Evolutionary conservation across 2,113 vertebrate species (phyloP).

Genomic region (Actenoides hombroni): DNA sequence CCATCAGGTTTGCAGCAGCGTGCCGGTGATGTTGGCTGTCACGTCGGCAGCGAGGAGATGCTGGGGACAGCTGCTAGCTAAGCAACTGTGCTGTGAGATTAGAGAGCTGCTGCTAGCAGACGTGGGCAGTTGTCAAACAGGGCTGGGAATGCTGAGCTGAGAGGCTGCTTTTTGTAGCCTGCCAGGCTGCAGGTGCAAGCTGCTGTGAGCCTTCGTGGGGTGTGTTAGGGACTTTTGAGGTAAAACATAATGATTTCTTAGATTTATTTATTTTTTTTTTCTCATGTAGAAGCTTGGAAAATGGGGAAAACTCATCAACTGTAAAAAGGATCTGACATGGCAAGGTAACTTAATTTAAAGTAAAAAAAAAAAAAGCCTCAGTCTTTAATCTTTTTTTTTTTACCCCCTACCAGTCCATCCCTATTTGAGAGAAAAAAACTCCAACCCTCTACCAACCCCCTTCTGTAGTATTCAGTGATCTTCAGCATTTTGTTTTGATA

Average conservation of each 20-base stretch:
- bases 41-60: background rate
- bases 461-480: background rate
- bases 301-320: background rate
- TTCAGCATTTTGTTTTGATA: constrained; percentile 43
- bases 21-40: background rate
- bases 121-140: background rate
- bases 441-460: background rate
- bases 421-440: background rate
- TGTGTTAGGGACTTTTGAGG: background rate
- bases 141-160: background rate
- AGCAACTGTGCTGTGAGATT: background rate
- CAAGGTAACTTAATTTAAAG: background rate
- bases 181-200: background rate
- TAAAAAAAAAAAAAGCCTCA: background rate
- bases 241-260: background rate
- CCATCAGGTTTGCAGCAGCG: rapidly evolving
- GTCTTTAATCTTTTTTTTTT: background rate
- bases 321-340: background rate
- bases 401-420: background rate
- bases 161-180: background rate
- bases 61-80: background rate
- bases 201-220: background rate
- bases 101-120: background rate
- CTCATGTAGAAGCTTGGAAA: background rate
- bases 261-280: background rate